Conservation (phyloP, 2,797 vertebrate species). For the Eleutherodactylus coqui region DNA sequence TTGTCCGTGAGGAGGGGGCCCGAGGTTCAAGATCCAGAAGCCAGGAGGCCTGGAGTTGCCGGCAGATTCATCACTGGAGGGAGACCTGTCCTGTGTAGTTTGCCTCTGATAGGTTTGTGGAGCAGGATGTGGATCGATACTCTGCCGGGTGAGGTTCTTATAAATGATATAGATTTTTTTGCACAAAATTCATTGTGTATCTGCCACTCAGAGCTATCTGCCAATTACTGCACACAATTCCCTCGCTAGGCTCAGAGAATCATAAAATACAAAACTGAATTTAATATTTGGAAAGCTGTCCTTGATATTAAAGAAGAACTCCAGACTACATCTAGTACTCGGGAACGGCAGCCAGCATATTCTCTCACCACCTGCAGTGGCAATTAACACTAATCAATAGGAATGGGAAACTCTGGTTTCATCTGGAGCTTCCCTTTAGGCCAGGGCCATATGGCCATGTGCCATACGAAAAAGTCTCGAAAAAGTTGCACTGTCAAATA, state of each 20-base stretch:
- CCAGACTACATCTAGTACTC: neutral
- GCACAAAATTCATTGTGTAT: conserved; percentile 5
- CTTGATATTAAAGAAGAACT: neutral
- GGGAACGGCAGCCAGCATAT: too few species aligned
- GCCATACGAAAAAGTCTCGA: too few species aligned
- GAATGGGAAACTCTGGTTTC: too few species aligned
- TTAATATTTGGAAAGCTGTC: neutral
- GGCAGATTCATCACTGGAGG: neutral
- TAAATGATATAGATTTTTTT: conserved; percentile 38
- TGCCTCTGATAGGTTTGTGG: conserved; percentile 26
- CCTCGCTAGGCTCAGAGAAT: neutral
- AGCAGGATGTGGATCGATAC: conserved; percentile 30
- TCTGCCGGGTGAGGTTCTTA: conserved; percentile 2
- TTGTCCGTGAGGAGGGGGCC: neutral
- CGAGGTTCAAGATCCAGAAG: neutral
- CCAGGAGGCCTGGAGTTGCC: neutral
- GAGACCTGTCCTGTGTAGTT: conserved; percentile 10
- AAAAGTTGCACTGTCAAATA: too few species aligned
- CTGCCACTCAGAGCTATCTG: neutral
- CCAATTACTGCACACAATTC: conserved; percentile 6
- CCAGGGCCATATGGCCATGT: too few species aligned
- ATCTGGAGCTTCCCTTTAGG: too few species aligned
- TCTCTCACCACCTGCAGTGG: too few species aligned
- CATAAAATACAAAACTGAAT: neutral
- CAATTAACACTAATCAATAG: too few species aligned